Percentiles rank a stretch among this genome's conserved stretches.
phyloP scores from a whole-genome alignment of 2,113 vertebrate species.

The Lasiurus cinereus region DNA sequence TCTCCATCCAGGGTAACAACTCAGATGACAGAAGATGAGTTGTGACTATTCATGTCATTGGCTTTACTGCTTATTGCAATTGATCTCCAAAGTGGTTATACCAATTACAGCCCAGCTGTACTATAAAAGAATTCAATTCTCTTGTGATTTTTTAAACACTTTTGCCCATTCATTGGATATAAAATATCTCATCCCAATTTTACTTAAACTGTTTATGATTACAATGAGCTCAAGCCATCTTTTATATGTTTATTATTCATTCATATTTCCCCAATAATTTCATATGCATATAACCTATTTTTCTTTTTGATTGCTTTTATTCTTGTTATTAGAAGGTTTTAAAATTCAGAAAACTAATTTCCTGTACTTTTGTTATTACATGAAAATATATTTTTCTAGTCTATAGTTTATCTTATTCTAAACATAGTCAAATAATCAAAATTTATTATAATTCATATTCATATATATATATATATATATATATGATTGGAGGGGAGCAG shows the following conservation, averaged over 20 bases:
- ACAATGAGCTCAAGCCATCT: not conserved
- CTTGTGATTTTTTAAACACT: not conserved
- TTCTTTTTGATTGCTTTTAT: constrained; percentile 26
- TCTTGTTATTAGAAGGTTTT: not conserved
- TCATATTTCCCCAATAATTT: constrained; percentile 1
- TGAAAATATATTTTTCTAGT: not conserved
- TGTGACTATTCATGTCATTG: not conserved
- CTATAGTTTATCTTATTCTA: not conserved
- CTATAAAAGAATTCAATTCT: not conserved
- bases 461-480: not conserved
- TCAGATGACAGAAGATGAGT: not conserved
- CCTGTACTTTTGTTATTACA: not conserved
- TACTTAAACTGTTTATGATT: not conserved
- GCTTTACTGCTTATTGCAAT: not conserved
- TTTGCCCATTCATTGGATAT: not conserved
- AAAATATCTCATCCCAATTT: constrained; percentile 22
- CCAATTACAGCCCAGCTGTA: not conserved
- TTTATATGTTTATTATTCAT: not conserved
- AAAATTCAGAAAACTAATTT: not conserved
- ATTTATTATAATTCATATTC: not conserved
- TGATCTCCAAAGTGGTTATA: not conserved
- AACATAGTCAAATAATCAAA: not conserved
- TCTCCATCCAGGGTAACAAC: not conserved
- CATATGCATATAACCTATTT: not conserved
- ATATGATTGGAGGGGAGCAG: too few species aligned